These are phyloP conservation scores for Frankliniella intonsa DNA, from an alignment of 2,888 invertebrate genomes.

Conservation along the genomic window DNA sequence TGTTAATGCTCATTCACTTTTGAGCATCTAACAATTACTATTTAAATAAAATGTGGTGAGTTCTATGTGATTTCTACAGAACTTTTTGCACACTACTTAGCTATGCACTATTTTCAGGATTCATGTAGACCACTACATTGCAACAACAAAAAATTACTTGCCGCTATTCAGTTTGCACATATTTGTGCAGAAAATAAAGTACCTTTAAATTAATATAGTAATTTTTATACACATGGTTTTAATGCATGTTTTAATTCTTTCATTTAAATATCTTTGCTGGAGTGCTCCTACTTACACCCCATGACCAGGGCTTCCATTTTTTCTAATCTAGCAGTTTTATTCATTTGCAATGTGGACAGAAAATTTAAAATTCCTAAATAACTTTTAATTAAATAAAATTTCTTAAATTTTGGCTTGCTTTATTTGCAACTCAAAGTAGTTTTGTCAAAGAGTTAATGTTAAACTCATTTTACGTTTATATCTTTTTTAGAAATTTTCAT, in stretches of 20 bases:
- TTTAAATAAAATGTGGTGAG: background rate
- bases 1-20: background rate
- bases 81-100: background rate
- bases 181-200: background rate
- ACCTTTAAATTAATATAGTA: background rate
- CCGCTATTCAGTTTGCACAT: too few species aligned
- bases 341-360: background rate
- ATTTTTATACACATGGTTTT: background rate
- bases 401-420: background rate
- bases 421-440: background rate
- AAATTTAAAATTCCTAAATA: background rate
- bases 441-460: background rate
- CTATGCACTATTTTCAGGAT: background rate
- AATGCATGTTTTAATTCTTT: slow-evolving; percentile 14
- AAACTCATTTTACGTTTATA: background rate
- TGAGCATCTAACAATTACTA: background rate
- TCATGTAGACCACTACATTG: background rate
- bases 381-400: background rate
- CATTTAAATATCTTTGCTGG: slow-evolving; percentile 3
- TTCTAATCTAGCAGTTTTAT: background rate
- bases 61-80: background rate
- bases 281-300: slow-evolving; percentile 26
- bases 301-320: slow-evolving; percentile 20
- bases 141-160: background rate
- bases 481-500: background rate